Percentiles rank a stretch among this genome's conserved stretches.
phyloP scores from a whole-genome alignment of 2,888 invertebrate species.

The Heliconius ethilla region DNA sequence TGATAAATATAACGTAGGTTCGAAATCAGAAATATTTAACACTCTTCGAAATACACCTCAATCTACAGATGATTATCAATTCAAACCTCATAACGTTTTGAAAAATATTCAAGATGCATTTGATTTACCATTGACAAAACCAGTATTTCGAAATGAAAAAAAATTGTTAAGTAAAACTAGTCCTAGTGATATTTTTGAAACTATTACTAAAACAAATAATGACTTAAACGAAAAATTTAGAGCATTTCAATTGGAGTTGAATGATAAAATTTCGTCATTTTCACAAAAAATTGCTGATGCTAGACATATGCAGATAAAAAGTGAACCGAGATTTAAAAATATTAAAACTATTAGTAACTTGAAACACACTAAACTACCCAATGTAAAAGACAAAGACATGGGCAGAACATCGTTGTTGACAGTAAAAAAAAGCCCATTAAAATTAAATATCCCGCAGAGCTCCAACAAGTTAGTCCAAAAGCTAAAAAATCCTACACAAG shows the following conservation, averaged over 20 bases:
- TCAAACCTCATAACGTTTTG: slow-evolving; percentile 57
- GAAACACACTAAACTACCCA: not conserved
- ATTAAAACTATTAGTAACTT: not conserved
- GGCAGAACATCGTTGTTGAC: not conserved
- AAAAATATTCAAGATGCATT: slow-evolving; percentile 57
- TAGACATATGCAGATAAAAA: not conserved
- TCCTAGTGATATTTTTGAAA: slow-evolving; percentile 56
- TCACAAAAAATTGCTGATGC: slow-evolving; percentile 37
- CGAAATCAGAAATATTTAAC: slow-evolving; percentile 40
- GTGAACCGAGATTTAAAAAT: slow-evolving; percentile 16
- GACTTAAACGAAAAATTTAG: slow-evolving; percentile 66
- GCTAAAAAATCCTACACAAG: not conserved
- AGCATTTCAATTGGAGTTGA: slow-evolving; percentile 63
- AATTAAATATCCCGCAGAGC: slow-evolving; percentile 7
- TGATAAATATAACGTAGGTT: not conserved
- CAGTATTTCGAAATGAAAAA: slow-evolving; percentile 41
- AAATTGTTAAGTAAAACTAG: slow-evolving; percentile 43
- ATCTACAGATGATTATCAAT: slow-evolving; percentile 49
- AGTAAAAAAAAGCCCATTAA: not conserved
- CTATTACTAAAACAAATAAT: slow-evolving; percentile 55
- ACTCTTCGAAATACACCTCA: slow-evolving; percentile 26
- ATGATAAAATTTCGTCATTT: slow-evolving; percentile 61
- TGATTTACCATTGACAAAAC: slow-evolving; percentile 52
- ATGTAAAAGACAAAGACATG: not conserved
- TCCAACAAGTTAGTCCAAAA: slow-evolving; percentile 12